phyloP scores from a whole-genome alignment of 2,113 vertebrate genomes.

The Mustela nigripes region DNA sequence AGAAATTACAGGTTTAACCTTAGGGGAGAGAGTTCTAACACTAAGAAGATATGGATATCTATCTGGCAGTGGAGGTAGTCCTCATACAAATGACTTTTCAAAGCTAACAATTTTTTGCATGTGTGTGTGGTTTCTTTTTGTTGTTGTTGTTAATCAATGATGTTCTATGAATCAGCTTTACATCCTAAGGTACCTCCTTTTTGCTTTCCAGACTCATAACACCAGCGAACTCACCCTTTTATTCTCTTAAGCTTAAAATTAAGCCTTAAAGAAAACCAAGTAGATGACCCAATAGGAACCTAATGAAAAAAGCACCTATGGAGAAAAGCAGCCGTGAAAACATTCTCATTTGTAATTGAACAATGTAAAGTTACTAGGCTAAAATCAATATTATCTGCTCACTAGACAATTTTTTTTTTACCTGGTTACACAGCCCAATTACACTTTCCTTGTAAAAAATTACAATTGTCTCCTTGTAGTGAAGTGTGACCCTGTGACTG shows the following conservation, averaged over 20 bases:
- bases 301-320: background rate
- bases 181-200: background rate
- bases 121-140: background rate
- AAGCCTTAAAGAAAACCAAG: background rate
- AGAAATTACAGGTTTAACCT: background rate
- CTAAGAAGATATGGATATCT: background rate
- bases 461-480: background rate
- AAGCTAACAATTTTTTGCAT: background rate
- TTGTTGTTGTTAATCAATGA: background rate
- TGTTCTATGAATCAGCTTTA: background rate
- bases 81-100: background rate
- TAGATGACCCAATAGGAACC: background rate
- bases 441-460: no score
- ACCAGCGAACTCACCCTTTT: background rate
- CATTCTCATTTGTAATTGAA: background rate
- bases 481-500: background rate
- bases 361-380: background rate
- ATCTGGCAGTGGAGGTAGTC: background rate
- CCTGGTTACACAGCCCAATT: background rate
- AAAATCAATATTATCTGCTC: background rate
- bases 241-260: background rate
- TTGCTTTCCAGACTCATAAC: background rate
- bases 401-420: background rate
- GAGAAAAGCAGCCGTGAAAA: background rate
- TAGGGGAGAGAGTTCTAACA: background rate